Conservation (phyloP, 2,888 invertebrate genomes). For the Sicus ferrugineus region DNA sequence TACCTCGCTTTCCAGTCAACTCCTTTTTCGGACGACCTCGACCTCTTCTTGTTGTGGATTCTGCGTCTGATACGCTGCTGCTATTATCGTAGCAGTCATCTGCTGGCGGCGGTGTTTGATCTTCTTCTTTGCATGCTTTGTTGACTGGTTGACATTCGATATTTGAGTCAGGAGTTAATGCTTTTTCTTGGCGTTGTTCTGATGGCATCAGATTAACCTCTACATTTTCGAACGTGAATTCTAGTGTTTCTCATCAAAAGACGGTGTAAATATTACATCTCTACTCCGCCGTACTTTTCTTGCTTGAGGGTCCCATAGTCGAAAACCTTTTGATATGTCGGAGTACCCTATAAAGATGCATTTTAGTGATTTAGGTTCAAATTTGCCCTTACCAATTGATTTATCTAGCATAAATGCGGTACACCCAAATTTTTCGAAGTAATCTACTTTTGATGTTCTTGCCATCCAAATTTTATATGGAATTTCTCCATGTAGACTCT, state of each 20-base stretch:
- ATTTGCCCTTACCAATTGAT: slow-evolving; percentile 26
- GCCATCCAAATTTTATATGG: slow-evolving; percentile 42
- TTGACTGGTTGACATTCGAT: neutral
- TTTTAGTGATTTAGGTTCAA: neutral
- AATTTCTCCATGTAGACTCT: slow-evolving; percentile 33
- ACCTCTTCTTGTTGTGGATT: neutral
- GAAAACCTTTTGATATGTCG: neutral
- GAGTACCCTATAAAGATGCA: neutral
- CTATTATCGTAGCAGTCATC: too few relatives aligned
- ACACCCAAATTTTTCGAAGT: slow-evolving; percentile 35
- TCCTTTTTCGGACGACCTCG: too few relatives aligned
- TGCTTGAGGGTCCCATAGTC: neutral
- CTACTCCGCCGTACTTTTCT: neutral
- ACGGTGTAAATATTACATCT: neutral
- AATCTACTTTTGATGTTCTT: slow-evolving; percentile 24
- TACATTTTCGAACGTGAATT: too few relatives aligned
- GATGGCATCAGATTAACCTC: too few relatives aligned
- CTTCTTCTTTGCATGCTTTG: neutral
- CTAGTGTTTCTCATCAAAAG: neutral
- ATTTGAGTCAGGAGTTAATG: too few relatives aligned
- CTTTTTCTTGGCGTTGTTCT: too few relatives aligned
- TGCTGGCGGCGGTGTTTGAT: too few relatives aligned
- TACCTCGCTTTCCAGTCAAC: neutral
- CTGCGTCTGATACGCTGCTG: neutral
- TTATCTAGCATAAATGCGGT: slow-evolving; percentile 35